Evolutionary conservation across 2,888 invertebrate genomes (phyloP).

Genomic region (Epinotia brunnichana): DNA sequence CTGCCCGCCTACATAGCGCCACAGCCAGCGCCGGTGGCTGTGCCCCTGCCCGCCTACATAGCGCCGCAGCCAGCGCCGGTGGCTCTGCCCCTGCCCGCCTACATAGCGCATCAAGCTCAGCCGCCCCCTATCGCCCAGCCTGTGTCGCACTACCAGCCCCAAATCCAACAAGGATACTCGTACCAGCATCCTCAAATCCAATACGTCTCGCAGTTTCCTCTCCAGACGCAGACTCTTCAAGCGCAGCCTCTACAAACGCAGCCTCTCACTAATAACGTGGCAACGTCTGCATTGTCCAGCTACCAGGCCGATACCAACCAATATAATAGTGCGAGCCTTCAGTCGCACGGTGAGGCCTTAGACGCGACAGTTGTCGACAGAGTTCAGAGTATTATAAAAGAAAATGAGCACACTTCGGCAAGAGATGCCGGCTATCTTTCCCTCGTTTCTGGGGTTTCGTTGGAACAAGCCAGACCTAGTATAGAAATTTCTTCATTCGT

Average conservation of each 20-base stretch:
- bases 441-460: slow-evolving; percentile 72
- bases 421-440: slow-evolving; percentile 71
- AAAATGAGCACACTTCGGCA: slow-evolving; percentile 73
- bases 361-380: slow-evolving; percentile 69
- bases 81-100: slow-evolving; percentile 9
- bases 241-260: slow-evolving; percentile 60
- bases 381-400: slow-evolving; percentile 72
- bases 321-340: slow-evolving; percentile 59
- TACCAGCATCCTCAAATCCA: slow-evolving; percentile 51
- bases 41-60: slow-evolving; percentile 10
- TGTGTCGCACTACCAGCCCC: slow-evolving; percentile 41
- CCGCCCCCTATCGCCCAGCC: slow-evolving; percentile 43
- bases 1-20: slow-evolving; percentile 26
- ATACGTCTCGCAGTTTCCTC: slow-evolving; percentile 50
- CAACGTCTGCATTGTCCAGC: slow-evolving; percentile 60
- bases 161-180: slow-evolving; percentile 50
- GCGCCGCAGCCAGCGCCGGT: slow-evolving; percentile 44
- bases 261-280: slow-evolving; percentile 48
- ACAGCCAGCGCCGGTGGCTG: slow-evolving; percentile 43
- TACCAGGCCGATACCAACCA: slow-evolving; percentile 74
- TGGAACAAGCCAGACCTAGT: slow-evolving; percentile 73
- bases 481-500: slow-evolving; percentile 75
- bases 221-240: slow-evolving; percentile 57
- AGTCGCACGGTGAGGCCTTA: slow-evolving; percentile 64
- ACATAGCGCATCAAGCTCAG: slow-evolving; percentile 36